Conservation (phyloP, 1,140 invertebrate genomes). For the Armadillidium nasatum region DNA sequence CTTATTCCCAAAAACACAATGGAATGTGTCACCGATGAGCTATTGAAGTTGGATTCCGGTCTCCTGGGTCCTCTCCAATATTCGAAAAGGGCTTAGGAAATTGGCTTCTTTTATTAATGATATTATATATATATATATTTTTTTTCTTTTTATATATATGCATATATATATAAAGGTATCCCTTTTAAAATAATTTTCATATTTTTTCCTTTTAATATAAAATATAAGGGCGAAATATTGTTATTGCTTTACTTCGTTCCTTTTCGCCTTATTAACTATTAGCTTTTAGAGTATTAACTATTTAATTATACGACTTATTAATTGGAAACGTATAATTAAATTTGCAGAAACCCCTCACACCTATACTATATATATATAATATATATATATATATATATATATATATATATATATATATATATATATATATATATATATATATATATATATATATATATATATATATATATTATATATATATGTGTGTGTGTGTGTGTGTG, state of each 20-base stretch:
- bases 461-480: too few relatives aligned
- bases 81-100: background rate
- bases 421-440: too few relatives aligned
- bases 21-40: conserved; percentile 3
- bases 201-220: too few relatives aligned
- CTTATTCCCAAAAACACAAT: background rate
- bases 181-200: background rate
- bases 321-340: too few relatives aligned
- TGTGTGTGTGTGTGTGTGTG: too few relatives aligned
- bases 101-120: conserved; percentile 1
- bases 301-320: background rate
- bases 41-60: background rate
- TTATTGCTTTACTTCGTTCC: background rate
- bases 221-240: background rate
- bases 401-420: too few relatives aligned
- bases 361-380: too few relatives aligned
- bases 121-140: background rate
- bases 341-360: too few relatives aligned
- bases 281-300: background rate
- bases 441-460: too few relatives aligned
- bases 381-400: too few relatives aligned
- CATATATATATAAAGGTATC: background rate
- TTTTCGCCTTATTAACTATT: background rate
- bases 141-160: background rate
- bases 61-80: background rate